Conservation (phyloP, 2,888 invertebrate genomes). For the Cerastis leucographa region DNA sequence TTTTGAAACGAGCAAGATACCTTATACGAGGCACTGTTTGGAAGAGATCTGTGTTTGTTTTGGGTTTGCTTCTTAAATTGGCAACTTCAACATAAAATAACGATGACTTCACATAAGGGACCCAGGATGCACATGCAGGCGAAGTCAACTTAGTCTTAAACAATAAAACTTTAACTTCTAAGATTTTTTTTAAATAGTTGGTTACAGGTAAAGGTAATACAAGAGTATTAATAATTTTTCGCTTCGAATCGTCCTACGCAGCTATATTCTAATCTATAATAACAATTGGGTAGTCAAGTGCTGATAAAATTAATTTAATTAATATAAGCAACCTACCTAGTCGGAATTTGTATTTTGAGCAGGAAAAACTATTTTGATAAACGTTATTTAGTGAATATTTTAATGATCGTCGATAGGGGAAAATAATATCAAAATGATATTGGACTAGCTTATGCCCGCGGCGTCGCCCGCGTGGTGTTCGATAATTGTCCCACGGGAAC, state of each 20-base stretch:
- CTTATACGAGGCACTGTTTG: neutral
- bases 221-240: too few relatives aligned
- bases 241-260: neutral
- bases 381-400: neutral
- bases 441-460: too few relatives aligned
- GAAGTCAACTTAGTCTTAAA: too few relatives aligned
- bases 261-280: neutral
- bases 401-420: neutral
- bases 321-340: neutral
- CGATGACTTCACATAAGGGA: neutral
- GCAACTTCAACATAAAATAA: neutral
- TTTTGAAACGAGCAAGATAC: neutral
- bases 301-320: neutral
- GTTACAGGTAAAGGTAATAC: neutral
- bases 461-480: too few relatives aligned
- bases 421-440: neutral
- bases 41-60: neutral
- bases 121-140: neutral
- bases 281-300: neutral
- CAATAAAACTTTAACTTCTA: too few relatives aligned
- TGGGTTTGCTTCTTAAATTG: neutral
- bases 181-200: neutral
- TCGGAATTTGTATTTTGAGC: neutral
- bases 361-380: constrained; percentile 7
- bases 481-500: too few relatives aligned